These are phyloP conservation scores for Rachycentron canadum DNA, from an alignment of 2,797 vertebrate genomes.

Conservation along the genomic window DNA sequence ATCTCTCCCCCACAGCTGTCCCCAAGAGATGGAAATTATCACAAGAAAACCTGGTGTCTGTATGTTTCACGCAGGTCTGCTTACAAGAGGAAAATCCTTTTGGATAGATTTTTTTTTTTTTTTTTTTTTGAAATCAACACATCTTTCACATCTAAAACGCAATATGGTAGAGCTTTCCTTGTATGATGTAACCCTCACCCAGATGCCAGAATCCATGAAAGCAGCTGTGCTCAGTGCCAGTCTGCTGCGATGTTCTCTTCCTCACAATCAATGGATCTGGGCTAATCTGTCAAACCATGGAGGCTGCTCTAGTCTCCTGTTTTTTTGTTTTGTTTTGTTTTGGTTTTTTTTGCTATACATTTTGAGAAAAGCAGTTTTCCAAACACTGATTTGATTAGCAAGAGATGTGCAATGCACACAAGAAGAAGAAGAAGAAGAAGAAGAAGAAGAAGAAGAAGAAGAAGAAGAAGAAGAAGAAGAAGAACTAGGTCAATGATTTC, in stretches of 20 bases:
- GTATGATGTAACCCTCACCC: slow-evolving; percentile 41
- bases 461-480: slow-evolving; percentile 33
- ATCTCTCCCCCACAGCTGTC: slow-evolving; percentile 10
- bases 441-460: slow-evolving; percentile 57
- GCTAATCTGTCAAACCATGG: slow-evolving; percentile 33
- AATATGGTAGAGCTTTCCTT: slow-evolving; percentile 17
- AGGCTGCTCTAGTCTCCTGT: slow-evolving; percentile 19
- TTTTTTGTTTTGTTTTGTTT: no score
- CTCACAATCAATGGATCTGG: slow-evolving; percentile 43
- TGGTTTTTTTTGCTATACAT: slow-evolving; percentile 24
- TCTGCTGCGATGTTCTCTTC: slow-evolving; percentile 23
- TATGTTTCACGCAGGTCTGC: slow-evolving; percentile 5
- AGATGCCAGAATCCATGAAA: slow-evolving; percentile 51
- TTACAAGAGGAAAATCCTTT: slow-evolving; percentile 5
- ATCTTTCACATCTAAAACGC: slow-evolving; percentile 17
- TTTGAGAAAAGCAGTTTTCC: slow-evolving; percentile 39
- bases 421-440: slow-evolving; percentile 34
- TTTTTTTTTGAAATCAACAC: not conserved
- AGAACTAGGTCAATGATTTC: slow-evolving; percentile 81
- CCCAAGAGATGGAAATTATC: slow-evolving; percentile 24
- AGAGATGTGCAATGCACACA: slow-evolving; percentile 35
- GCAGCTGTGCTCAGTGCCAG: slow-evolving; percentile 30
- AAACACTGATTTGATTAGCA: slow-evolving; percentile 67
- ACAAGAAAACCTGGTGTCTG: slow-evolving; percentile 11
- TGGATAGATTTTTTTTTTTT: slow-evolving; percentile 17